Percentiles rank a stretch among this genome's conserved stretches.
These are phyloP conservation scores for Cyclopterus lumpus DNA, from an alignment of 2,797 vertebrate genomes.

Conservation along the genomic window DNA sequence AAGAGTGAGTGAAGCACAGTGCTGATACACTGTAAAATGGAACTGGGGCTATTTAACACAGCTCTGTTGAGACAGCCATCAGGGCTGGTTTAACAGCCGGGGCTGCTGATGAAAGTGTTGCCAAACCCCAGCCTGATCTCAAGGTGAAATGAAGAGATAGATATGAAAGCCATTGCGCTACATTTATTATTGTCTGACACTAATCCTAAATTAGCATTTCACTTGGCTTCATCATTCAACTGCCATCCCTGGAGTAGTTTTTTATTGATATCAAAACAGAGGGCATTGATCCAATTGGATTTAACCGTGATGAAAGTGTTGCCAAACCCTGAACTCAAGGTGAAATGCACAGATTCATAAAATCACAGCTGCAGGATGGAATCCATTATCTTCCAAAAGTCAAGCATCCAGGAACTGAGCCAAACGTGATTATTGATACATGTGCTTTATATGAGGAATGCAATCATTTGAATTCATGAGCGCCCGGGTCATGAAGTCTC, in stretches of 20 bases:
- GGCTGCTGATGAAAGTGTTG: conserved; percentile 70
- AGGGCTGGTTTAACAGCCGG: conserved; percentile 57
- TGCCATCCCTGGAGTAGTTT: conserved; percentile 61
- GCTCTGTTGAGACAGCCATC: conserved; percentile 63
- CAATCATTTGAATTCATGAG: conserved; percentile 34
- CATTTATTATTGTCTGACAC: conserved; percentile 75
- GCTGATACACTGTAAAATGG: conserved; percentile 55
- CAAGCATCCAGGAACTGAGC: conserved; percentile 42
- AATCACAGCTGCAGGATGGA: conserved; percentile 58
- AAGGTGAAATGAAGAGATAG: conserved; percentile 74
- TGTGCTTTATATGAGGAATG: conserved; percentile 21
- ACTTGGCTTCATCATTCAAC: conserved; percentile 73
- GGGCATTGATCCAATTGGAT: conserved; percentile 69
- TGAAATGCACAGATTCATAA: conserved; percentile 59
- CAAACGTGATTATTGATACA: conserved; percentile 44
- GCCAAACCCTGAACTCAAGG: conserved; percentile 62
- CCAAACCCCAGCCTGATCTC: conserved; percentile 65
- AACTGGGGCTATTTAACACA: conserved; percentile 59
- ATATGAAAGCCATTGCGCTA: conserved; percentile 66
- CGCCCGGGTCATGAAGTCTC: conserved; percentile 24
- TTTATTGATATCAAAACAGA: conserved; percentile 74
- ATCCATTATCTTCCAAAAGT: conserved; percentile 40
- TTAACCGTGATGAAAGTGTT: conserved; percentile 67
- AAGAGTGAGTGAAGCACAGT: conserved; percentile 48
- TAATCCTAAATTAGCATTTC: conserved; percentile 80